phyloP scores from a whole-genome alignment of 2,113 vertebrate species.

The Pedetes capensis region DNA sequence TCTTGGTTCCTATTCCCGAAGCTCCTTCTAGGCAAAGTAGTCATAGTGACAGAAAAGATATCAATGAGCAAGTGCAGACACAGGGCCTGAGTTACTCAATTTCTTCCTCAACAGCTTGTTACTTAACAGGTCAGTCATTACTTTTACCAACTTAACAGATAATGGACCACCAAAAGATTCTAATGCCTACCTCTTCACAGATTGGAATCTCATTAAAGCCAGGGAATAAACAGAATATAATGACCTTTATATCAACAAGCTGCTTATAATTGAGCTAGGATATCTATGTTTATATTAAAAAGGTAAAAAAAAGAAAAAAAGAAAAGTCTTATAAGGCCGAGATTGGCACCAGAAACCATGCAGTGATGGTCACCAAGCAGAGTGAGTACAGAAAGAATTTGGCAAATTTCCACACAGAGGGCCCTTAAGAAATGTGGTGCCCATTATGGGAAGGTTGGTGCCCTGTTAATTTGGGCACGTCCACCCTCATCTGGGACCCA shows the following conservation, averaged over 20 bases:
- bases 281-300: not conserved
- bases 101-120: not conserved
- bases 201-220: not conserved
- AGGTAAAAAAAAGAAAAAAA: not conserved
- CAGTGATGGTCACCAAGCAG: not conserved
- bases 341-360: not conserved
- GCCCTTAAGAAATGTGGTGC: not conserved
- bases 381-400: not conserved
- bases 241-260: not conserved
- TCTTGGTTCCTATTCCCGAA: not conserved
- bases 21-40: not conserved
- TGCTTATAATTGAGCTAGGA: not conserved
- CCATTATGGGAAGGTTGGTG: not conserved
- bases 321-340: not conserved
- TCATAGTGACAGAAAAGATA: not conserved
- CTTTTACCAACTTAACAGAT: not conserved
- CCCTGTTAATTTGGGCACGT: slow-evolving; percentile 31
- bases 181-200: not conserved
- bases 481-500: not conserved
- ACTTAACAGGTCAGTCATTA: not conserved
- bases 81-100: not conserved
- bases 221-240: too few relatives aligned
- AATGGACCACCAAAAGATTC: not conserved
- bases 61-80: not conserved
- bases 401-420: not conserved